Percentiles rank a stretch among this genome's conserved stretches.
These are phyloP conservation scores for Colletes latitarsis DNA, from an alignment of 1,140 invertebrate species.

Conservation along the genomic window DNA sequence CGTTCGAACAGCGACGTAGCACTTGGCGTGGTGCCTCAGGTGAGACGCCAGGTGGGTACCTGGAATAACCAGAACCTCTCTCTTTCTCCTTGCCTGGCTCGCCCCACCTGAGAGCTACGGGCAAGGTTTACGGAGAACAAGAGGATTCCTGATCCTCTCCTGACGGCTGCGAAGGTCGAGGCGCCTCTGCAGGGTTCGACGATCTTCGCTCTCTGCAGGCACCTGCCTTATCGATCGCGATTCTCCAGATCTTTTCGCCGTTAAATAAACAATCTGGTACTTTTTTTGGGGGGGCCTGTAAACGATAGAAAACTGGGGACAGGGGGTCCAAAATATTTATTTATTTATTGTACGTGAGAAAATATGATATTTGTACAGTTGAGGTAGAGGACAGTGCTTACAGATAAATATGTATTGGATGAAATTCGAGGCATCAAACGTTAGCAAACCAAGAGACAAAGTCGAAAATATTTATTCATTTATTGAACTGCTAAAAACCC, in stretches of 20 bases:
- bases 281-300: too few species aligned
- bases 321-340: too few species aligned
- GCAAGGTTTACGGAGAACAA: conserved; percentile 59
- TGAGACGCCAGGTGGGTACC: conserved; percentile 76
- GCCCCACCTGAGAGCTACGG: conserved; percentile 46
- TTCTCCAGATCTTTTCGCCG: not conserved
- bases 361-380: too few species aligned
- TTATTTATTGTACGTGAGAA: too few species aligned
- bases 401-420: too few species aligned
- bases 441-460: too few species aligned
- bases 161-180: conserved; percentile 46
- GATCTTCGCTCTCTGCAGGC: conserved; percentile 20
- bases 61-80: conserved; percentile 63
- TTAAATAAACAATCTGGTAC: too few species aligned
- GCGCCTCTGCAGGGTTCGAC: conserved; percentile 51
- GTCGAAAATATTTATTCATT: too few species aligned
- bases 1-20: conserved; percentile 55
- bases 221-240: conserved; percentile 30
- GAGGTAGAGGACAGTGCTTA: too few species aligned
- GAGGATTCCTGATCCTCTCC: conserved; percentile 49
- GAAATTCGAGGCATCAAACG: too few species aligned
- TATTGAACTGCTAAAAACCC: too few species aligned
- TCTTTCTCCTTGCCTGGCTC: conserved; percentile 36
- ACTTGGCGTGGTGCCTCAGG: conserved; percentile 60
- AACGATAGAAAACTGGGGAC: too few species aligned